Evolutionary conservation across 2,113 vertebrate species (phyloP), one percentile per base, ranked within the genome.

Genomic region (Aptenodytes patagonicus): DNA sequence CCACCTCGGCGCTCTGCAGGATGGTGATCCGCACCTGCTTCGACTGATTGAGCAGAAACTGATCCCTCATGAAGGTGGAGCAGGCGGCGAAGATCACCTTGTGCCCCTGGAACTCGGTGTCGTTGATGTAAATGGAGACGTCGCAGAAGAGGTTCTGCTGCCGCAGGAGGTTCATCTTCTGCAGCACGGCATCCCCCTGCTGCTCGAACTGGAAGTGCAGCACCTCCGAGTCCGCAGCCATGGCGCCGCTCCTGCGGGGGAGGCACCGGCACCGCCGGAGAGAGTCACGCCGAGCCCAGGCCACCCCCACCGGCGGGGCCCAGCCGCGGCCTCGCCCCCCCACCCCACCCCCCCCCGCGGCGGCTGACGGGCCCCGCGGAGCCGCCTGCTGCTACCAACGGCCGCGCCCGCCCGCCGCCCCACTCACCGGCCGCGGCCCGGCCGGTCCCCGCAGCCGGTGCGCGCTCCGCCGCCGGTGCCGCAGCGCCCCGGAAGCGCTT

Each of bases 121-220:
- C 98, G 92, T 99, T 98, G 93, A 99, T 98, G 83, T 98, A 98
- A 72, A 99, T 97, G 8, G 98, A 98, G 16, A 99, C 98, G 80
- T 99, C 98, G 88, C 98, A 99, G 90, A 99, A 98, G 75, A 98
- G 98, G 96, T 98, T 98, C 91, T 98, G 98, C 89, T 99, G 98
- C 89, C 98, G 95, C 96, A 99, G 90, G 49, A 98, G 97, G 93
- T 99, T 98, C 98, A 99, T 99, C 97, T 98, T 98, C 89, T 98
- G 98, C 95, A 99, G 94, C 93, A 98, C 96, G 21, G 97, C 97
- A 87, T 98, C 98, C 38, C 98, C 98, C 86, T 99, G 98, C 85
- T 98, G 98, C 96, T 98, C 98, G 97, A 99, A 99, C 90, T 98
- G 98, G 97, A 99, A 99, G 75, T 98, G 98, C 76, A 99, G 98